Evolutionary conservation across 2,888 invertebrate species (phyloP), one percentile per base, ranked within the genome.

Genomic region (Tetrapedia diversipes): DNA sequence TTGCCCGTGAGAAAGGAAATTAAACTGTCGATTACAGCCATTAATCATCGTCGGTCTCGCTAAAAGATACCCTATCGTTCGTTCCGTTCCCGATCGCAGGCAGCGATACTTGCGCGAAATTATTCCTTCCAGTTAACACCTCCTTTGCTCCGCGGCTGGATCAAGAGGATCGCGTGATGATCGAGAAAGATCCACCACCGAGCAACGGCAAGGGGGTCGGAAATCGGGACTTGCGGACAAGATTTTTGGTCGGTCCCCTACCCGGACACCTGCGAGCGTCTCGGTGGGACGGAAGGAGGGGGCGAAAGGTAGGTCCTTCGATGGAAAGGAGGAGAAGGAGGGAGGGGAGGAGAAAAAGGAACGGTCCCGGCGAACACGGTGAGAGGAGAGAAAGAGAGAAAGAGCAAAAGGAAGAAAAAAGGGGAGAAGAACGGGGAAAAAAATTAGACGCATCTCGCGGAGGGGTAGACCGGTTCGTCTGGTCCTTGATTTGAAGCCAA

Each of bases 401-500:
- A 63, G 43, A 54, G 53, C 66, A 65, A 16, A 1, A 70, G 51
- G 29, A 64, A 19, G 76, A 72, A 73, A 61, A 68, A 80, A 70
- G 29, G 37, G 27, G 29, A 75, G 67, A 71, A 54, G 54, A 56
- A 41, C 51, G 39, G 45, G 39, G 64, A 77, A 83, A 82, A 83
- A 86, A 80, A 79, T 84, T 76, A 75, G 80, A 81, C 67, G 76
- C 74, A 81, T 79, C 83, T 69, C 80, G 61, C 69, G 64, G 83
- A 74, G 79, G 84, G 82, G 83, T 82, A 87, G 88, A 89, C 89
- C 89, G 89, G 89, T 89, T 89, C 83, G 86, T 88, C 88, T 86
- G 87, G 87, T 88, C 87, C 87, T 88, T 88, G 89, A 88, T 89
- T 89, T 86, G 86, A 86, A 88, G 83, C 85, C 80, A 82, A 83